Evolutionary conservation across 1,140 invertebrate species (phyloP), one percentile per base, ranked within the genome.

Genomic region (Caenorhabditis briggsae): DNA sequence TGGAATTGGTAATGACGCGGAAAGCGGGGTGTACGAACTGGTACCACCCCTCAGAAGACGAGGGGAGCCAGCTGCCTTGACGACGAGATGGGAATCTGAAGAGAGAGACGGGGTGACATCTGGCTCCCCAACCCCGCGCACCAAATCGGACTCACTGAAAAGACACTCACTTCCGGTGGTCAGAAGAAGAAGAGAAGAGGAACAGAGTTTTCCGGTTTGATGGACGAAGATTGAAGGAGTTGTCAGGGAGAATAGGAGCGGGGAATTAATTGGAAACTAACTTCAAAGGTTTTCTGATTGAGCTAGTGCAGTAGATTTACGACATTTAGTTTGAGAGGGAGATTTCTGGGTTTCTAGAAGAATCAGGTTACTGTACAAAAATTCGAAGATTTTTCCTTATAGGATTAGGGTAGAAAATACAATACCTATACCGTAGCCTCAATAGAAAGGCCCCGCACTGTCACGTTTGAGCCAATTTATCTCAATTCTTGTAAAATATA

Each of bases 1-100:
- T 70, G 61, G 20, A 78, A 78, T 78, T 78, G 70, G 70, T 78
- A 78, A 78, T 78, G 70, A 53, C 70, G 46, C 70, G 70, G 70
- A 78, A 16, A 48, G 9, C 50, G 56, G 9, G 18, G 18, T 20
- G 70, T 46, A 50, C 70, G n/a, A n/a, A 50, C 70, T 78, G 70
- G 70, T 46, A 78, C 70, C 20, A 33, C n/a, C n/a, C n/a, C n/a
- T n/a, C n/a, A n/a, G n/a, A n/a, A 33, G 33, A 33, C n/a, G n/a
- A 3, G 3, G 33, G 33, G 70, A 50, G 70, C 43, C 70, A 78
- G 70, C 70, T 78, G 70, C 70, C 70, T 78, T 78, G 70, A 53
- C 70, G 70, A 78, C 70, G 46, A 18, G 70, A 70, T 70, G 64
- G 23, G 41, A 70, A 46, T 70, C 64, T 48, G 64, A 70, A 70